phyloP scores from a whole-genome alignment of 2,113 vertebrate species.

The Chunga burmeisteri region DNA sequence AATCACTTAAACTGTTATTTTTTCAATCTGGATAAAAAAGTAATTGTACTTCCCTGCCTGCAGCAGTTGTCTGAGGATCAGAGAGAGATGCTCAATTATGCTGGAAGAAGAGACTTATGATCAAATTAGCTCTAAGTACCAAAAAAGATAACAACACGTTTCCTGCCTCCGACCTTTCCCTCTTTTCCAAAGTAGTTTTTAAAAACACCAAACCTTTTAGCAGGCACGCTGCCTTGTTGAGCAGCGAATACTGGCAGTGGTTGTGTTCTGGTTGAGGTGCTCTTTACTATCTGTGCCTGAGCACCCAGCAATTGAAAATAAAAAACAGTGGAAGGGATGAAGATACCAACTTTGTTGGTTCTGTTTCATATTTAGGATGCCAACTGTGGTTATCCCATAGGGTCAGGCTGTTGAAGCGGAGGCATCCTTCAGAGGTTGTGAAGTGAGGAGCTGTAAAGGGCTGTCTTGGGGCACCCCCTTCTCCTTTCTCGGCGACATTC shows the following conservation, averaged over 20 bases:
- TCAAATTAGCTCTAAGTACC: not conserved
- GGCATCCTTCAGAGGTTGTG: not conserved
- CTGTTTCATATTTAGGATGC: not conserved
- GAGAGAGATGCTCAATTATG: not conserved
- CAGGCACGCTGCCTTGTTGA: not conserved
- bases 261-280: not conserved
- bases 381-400: rapidly evolving
- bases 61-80: not conserved
- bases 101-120: not conserved
- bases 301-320: not conserved
- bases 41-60: not conserved
- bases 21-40: not conserved
- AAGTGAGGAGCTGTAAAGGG: not conserved
- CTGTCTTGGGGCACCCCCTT: not conserved
- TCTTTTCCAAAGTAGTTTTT: not conserved
- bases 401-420: not conserved
- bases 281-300: not conserved
- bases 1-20: not conserved
- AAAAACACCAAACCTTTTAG: not conserved
- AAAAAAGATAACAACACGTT: not conserved
- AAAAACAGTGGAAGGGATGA: not conserved
- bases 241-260: not conserved
- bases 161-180: not conserved
- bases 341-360: not conserved
- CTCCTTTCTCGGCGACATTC: not conserved